These are phyloP conservation scores for Temnothorax nylanderi DNA, from an alignment of 1,140 invertebrate species.

Conservation along the genomic window DNA sequence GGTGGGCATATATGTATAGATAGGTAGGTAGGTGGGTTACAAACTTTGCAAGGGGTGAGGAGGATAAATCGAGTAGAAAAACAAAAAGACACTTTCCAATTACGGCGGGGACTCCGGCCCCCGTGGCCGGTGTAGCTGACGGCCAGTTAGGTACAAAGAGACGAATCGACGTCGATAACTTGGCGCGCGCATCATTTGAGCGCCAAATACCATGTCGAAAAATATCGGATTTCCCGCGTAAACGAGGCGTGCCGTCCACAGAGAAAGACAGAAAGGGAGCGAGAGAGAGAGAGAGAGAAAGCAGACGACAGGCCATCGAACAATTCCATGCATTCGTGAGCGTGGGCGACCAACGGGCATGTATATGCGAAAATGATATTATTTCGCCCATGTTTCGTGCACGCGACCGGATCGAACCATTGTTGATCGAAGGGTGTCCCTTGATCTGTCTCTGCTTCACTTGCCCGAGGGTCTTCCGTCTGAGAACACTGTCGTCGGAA, in stretches of 20 bases:
- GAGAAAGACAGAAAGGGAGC: not conserved
- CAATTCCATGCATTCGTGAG: constrained; percentile 54
- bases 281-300: not conserved
- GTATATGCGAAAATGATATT: constrained; percentile 40
- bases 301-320: not conserved
- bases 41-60: constrained; percentile 14
- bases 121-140: constrained; percentile 43
- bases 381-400: constrained; percentile 38
- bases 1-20: not conserved
- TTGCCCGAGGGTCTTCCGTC: not conserved
- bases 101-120: constrained; percentile 11
- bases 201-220: constrained; percentile 59
- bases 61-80: constrained; percentile 39
- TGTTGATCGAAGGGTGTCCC: constrained; percentile 20
- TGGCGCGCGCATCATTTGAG: constrained; percentile 61
- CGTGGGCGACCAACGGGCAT: not conserved
- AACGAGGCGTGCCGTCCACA: constrained; percentile 46
- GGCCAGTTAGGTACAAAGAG: constrained; percentile 59
- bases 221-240: constrained; percentile 64
- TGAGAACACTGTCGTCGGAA: not conserved
- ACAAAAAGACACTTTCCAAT: constrained; percentile 60
- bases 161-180: constrained; percentile 61
- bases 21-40: not conserved
- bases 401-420: not conserved
- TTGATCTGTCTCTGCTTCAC: not conserved